A percentile compares a stretch with the other conserved stretches of the same genome.
These are phyloP conservation scores for Ernsta delagoae DNA, from an alignment of 2,888 invertebrate species.

Conservation along the genomic window DNA sequence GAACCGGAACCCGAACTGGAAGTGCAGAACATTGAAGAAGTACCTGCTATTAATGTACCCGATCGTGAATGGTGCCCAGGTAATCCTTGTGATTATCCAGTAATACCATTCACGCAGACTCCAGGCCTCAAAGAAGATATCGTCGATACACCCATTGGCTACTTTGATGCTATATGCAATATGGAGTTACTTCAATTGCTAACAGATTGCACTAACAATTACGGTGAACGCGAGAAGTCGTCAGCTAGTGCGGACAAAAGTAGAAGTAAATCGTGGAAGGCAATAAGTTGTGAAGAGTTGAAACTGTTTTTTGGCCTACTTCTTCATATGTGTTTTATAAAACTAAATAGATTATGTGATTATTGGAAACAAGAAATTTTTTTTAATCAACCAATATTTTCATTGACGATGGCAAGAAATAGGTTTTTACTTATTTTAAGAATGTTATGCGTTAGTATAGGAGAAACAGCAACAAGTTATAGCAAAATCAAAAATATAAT, in stretches of 20 bases:
- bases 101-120: constrained; percentile 13
- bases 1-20: constrained; percentile 10
- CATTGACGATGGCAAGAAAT: constrained; percentile 10
- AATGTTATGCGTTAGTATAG: constrained; percentile 9
- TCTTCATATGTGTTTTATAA: constrained; percentile 12
- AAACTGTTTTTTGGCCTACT: constrained; percentile 13
- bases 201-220: constrained; percentile 13
- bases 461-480: constrained; percentile 10
- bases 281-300: constrained; percentile 13
- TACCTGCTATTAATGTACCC: constrained; percentile 10
- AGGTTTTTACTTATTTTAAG: constrained; percentile 9
- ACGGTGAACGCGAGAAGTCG: constrained; percentile 12
- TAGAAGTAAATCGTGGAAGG: constrained; percentile 13
- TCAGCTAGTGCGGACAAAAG: constrained; percentile 13
- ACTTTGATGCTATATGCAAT: constrained; percentile 13
- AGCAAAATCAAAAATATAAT: constrained; percentile 10
- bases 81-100: constrained; percentile 10
- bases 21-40: constrained; percentile 9
- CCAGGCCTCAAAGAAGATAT: constrained; percentile 13
- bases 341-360: constrained; percentile 11
- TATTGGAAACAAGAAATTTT: constrained; percentile 8
- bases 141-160: constrained; percentile 13
- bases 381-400: constrained; percentile 9
- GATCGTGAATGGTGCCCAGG: constrained; percentile 9
- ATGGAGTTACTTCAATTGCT: constrained; percentile 13